Evolutionary conservation across 2,888 invertebrate genomes (phyloP).

Genomic region (Serrognathus titanus): DNA sequence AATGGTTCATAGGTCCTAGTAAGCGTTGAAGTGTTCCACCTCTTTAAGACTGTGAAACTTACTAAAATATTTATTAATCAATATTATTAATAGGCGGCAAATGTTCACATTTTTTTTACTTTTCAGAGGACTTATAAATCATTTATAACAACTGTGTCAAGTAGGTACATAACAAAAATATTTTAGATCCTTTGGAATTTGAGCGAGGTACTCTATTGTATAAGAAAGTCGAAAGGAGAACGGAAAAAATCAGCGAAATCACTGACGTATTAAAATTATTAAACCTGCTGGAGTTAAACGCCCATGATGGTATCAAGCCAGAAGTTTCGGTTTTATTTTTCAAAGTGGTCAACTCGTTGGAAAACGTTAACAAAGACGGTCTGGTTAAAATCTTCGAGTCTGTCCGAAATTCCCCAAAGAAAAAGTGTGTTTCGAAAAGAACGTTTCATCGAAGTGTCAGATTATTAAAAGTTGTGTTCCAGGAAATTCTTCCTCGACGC

Average conservation of each 20-base stretch:
- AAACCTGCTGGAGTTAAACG: slow-evolving; percentile 20
- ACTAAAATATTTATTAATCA: too few species aligned
- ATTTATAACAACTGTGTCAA: too few species aligned
- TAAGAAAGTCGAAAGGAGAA: slow-evolving; percentile 8
- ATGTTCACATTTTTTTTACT: too few species aligned
- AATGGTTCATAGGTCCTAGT: too few species aligned
- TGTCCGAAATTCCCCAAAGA: slow-evolving; percentile 11
- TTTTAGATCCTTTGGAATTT: slow-evolving; percentile 18
- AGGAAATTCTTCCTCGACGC: slow-evolving; percentile 29
- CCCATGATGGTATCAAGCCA: slow-evolving; percentile 23
- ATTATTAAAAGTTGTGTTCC: slow-evolving; percentile 4
- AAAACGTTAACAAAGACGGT: slow-evolving; percentile 14
- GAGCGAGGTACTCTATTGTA: slow-evolving; percentile 20
- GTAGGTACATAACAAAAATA: background rate
- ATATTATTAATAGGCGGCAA: too few species aligned
- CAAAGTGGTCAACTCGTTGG: slow-evolving; percentile 17
- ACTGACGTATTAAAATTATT: slow-evolving; percentile 10
- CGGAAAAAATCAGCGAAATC: slow-evolving; percentile 3
- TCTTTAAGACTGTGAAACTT: too few species aligned
- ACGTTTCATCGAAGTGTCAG: slow-evolving; percentile 2
- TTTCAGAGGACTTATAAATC: too few species aligned
- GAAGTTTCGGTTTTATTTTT: slow-evolving; percentile 26
- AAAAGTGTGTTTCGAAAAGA: slow-evolving; percentile 18
- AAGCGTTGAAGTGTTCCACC: too few species aligned
- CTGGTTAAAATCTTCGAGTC: slow-evolving; percentile 17